Conservation (phyloP, 1,140 invertebrate species). For the Drosophila watanabei region DNA sequence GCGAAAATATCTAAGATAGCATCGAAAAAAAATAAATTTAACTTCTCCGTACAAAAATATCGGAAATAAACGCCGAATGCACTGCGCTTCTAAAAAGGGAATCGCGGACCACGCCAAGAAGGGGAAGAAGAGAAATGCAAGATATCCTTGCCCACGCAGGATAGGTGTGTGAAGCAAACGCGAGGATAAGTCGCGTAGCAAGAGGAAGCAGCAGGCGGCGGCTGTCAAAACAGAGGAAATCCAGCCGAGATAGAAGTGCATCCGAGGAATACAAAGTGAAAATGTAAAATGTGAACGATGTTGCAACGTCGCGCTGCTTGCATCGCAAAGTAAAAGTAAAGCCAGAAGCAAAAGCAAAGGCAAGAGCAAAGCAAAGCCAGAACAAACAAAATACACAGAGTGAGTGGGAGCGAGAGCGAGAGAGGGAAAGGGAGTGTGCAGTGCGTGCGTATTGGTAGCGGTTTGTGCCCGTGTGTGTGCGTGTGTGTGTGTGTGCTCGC, state of each 20-base stretch:
- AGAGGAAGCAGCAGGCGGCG: slow-evolving; percentile 45
- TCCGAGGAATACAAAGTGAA: slow-evolving; percentile 44
- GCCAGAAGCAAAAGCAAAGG: slow-evolving; percentile 41
- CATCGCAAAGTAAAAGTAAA: slow-evolving; percentile 47
- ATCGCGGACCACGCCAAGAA: slow-evolving; percentile 14
- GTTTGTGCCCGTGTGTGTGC: slow-evolving; percentile 10
- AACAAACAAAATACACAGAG: slow-evolving; percentile 55
- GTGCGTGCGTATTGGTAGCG: slow-evolving; percentile 30
- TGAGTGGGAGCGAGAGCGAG: slow-evolving; percentile 22
- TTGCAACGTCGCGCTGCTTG: slow-evolving; percentile 61
- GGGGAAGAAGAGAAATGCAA: slow-evolving; percentile 8
- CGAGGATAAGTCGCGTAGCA: slow-evolving; percentile 40
- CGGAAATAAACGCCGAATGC: neutral
- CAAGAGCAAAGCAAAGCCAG: slow-evolving; percentile 64
- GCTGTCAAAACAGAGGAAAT: slow-evolving; percentile 55
- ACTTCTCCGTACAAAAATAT: neutral
- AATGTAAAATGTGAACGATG: slow-evolving; percentile 72
- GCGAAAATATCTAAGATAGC: neutral
- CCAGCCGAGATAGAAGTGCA: slow-evolving; percentile 61
- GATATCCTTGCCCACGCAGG: slow-evolving; percentile 74
- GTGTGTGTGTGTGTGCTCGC: slow-evolving; percentile 44
- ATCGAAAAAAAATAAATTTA: neutral
- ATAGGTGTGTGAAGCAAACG: slow-evolving; percentile 68
- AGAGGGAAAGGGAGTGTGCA: slow-evolving; percentile 31
- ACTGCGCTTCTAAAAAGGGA: neutral